Evolutionary conservation across 1,140 invertebrate genomes (phyloP).

Genomic region (Euura lappo): DNA sequence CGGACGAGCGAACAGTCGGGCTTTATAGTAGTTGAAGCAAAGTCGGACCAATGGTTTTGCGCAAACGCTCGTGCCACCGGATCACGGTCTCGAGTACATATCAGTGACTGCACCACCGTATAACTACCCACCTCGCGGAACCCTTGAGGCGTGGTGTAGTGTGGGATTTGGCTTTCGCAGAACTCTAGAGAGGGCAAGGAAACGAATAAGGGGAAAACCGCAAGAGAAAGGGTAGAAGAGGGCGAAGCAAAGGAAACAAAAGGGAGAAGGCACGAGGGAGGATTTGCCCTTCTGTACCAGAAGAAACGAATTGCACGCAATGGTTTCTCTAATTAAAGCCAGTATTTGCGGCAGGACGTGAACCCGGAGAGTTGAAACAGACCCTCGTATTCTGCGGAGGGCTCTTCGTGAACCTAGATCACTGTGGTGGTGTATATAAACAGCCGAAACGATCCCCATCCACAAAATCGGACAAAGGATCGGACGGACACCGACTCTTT

Average conservation of each 20-base stretch:
- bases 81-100: neutral
- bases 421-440: neutral
- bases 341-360: constrained; percentile 12
- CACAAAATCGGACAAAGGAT: too few species aligned
- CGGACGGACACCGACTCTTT: too few species aligned
- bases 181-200: neutral
- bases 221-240: neutral
- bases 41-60: neutral
- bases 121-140: neutral
- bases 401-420: neutral
- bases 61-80: neutral
- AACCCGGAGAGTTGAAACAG: neutral
- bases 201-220: neutral
- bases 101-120: neutral
- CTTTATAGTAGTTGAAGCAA: neutral
- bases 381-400: neutral
- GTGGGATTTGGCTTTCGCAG: neutral
- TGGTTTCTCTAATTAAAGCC: constrained; percentile 13
- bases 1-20: neutral
- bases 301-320: constrained; percentile 3
- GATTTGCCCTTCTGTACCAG: neutral
- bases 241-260: neutral
- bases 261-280: neutral
- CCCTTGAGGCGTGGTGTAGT: neutral
- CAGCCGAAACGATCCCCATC: neutral